Evolutionary conservation across 2,797 vertebrate genomes (phyloP), one percentile per base, ranked within the genome.

Genomic region (Sebastiscus tertius): DNA sequence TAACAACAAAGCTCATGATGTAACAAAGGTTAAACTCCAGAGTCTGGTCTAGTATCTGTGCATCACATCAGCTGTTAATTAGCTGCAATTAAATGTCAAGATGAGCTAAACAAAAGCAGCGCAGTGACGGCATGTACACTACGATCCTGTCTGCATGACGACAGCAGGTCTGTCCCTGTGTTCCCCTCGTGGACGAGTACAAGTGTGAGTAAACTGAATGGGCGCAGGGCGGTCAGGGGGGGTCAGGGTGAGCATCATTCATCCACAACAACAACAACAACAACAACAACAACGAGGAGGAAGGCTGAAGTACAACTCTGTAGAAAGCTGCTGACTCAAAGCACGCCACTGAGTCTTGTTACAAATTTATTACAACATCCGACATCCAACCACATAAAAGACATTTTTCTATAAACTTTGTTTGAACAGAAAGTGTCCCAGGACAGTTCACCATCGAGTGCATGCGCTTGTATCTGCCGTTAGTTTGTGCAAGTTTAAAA

Each of bases 321-420:
- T 13, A 27, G 55, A 60, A 72, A 82, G 60, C 34, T 58, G 34
- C 20, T 18, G 58, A 83, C 58, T 67, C 46, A 77, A 72, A 83
- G n/a, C 16, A 58, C 1, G 0, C 20, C 58, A 24, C 22, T 8
- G 16, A 84, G 24, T 58, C 52, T 83, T 56, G 64, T 86, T 86
- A 87, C n/a, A 83, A 79, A 85, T 95, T 95, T 95, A 95, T 94
- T 95, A 88, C 73, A 78, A n/a, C n/a, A n/a, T n/a, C n/a, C n/a
- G n/a, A 86, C 81, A 87, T 87, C 72, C 58, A 34, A 85, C 67
- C 77, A 91, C 78, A 91, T 92, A 92, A 93, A 91, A 91, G 64
- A 83, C 39, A 39, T 79, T 75, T 77, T 64, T 88, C 72, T 80
- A 76, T 79, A 89, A 52, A 88, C 65, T 75, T 65, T 81, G 60